These are phyloP conservation scores for Argyresthia albistria DNA, from an alignment of 2,888 invertebrate genomes.

Conservation along the genomic window DNA sequence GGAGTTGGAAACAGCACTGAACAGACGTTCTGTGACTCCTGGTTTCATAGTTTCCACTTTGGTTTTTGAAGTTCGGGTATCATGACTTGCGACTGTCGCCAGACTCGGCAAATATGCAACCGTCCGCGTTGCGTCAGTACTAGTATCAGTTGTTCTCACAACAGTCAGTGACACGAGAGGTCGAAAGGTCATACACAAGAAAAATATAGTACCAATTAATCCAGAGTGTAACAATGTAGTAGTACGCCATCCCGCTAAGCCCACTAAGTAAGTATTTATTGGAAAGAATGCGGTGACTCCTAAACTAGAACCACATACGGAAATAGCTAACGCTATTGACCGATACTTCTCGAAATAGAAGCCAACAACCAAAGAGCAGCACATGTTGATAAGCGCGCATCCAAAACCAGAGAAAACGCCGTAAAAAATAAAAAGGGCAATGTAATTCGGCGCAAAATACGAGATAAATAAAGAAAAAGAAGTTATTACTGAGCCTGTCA, in stretches of 20 bases:
- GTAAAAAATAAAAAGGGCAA: constrained; percentile 37
- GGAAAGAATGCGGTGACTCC: constrained; percentile 50
- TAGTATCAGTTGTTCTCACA: constrained; percentile 32
- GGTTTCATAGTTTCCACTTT: constrained; percentile 15
- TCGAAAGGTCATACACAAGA: constrained; percentile 44
- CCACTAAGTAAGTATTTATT: constrained; percentile 36
- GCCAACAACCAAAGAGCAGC: constrained; percentile 44
- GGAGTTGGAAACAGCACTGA: constrained; percentile 30
- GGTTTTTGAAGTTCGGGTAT: not conserved
- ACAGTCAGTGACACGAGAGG: constrained; percentile 49
- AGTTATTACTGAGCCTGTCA: constrained; percentile 46
- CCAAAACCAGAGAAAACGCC: constrained; percentile 46
- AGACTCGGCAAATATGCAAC: constrained; percentile 55
- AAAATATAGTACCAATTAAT: constrained; percentile 40
- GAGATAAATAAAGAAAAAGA: constrained; percentile 36
- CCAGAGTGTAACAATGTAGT: constrained; percentile 47
- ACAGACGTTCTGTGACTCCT: constrained; percentile 30
- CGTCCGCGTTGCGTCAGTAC: constrained; percentile 43
- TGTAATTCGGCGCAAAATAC: constrained; percentile 36
- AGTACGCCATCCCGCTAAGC: constrained; percentile 45
- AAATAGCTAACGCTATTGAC: constrained; percentile 42
- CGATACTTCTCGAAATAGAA: constrained; percentile 58
- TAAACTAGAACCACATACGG: constrained; percentile 44
- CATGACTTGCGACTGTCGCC: constrained; percentile 19
- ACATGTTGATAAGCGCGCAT: constrained; percentile 45